These are phyloP conservation scores for Eriosoma lanigerum DNA, from an alignment of 1,140 invertebrate genomes.

Conservation along the genomic window DNA sequence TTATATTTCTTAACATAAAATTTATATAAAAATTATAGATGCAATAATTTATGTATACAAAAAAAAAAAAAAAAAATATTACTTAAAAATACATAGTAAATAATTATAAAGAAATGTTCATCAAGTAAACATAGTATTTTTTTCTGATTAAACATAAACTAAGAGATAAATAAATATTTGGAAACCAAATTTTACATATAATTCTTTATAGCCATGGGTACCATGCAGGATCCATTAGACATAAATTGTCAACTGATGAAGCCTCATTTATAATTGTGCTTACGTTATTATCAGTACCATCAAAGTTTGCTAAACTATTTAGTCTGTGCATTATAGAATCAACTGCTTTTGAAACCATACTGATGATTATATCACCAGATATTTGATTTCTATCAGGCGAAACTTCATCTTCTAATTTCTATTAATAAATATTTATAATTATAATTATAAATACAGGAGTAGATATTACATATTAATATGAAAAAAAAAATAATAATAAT, in stretches of 20 bases:
- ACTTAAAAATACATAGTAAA: background rate
- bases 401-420: slow-evolving; percentile 48
- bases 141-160: background rate
- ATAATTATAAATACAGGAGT: no score
- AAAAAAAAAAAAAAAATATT: background rate
- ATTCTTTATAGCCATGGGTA: slow-evolving; percentile 89
- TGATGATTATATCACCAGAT: slow-evolving; percentile 82
- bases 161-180: slow-evolving; percentile 16
- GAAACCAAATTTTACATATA: background rate
- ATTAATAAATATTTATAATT: background rate
- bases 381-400: slow-evolving; percentile 58
- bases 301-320: slow-evolving; percentile 85
- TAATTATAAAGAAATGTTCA: background rate
- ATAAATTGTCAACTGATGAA: slow-evolving; percentile 91
- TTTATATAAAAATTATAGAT: no score
- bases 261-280: slow-evolving; percentile 84
- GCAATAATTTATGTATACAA: background rate
- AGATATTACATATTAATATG: background rate
- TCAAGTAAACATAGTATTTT: background rate
- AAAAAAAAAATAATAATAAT: no score
- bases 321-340: slow-evolving; percentile 80
- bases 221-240: slow-evolving; percentile 98
- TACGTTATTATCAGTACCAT: slow-evolving; percentile 86
- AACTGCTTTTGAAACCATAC: slow-evolving; percentile 87
- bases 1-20: no score